Conservation (phyloP, 2,113 vertebrate genomes). For the Halichoeres trimaculatus region DNA sequence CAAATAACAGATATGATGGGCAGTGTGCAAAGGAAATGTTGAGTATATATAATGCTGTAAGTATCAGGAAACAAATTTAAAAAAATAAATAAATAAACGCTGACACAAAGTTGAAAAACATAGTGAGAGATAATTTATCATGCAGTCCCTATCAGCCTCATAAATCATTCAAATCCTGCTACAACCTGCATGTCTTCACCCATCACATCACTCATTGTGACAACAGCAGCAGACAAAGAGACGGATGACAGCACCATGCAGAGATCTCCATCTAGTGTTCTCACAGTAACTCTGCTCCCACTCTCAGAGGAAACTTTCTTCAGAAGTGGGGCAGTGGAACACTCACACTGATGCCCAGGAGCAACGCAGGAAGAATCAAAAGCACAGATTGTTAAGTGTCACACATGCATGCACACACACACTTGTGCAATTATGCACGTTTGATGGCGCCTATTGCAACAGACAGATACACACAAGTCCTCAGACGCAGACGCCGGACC, state of each 20-base stretch:
- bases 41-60: no score
- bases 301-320: slow-evolving; percentile 15
- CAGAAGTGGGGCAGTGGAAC: slow-evolving; percentile 75
- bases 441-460: slow-evolving; percentile 30
- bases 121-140: background rate
- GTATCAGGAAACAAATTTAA: no score
- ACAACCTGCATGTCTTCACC: slow-evolving; percentile 4
- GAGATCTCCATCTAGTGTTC: slow-evolving; percentile 65
- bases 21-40: no score
- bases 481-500: slow-evolving; percentile 60
- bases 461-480: slow-evolving; percentile 41
- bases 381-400: slow-evolving; percentile 12
- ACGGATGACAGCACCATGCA: slow-evolving; percentile 25
- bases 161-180: slow-evolving; percentile 27
- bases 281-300: background rate
- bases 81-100: no score
- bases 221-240: slow-evolving; percentile 39
- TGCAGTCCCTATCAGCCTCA: background rate
- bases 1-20: no score
- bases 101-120: no score
- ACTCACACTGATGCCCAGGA: slow-evolving; percentile 49
- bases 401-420: slow-evolving; percentile 6
- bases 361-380: slow-evolving; percentile 50
- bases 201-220: slow-evolving; percentile 23
- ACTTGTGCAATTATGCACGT: slow-evolving; percentile 12